Evolutionary conservation across 2,797 vertebrate genomes (phyloP).

Genomic region (Rhinogobio ventralis): DNA sequence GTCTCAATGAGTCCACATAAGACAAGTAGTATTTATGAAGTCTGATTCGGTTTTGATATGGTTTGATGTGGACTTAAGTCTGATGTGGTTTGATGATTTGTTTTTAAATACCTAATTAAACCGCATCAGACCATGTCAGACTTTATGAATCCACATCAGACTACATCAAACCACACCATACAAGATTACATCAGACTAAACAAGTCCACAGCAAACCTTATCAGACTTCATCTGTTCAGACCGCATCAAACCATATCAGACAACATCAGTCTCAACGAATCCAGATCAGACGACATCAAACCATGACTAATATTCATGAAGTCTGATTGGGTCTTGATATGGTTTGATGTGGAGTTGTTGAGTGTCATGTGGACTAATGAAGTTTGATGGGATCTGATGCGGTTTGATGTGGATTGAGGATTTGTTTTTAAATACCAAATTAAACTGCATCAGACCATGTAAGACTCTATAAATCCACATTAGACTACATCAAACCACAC

Average conservation of each 20-base stretch:
- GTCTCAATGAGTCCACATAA: not conserved
- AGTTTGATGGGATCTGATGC: not conserved
- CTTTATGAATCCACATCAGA: not conserved
- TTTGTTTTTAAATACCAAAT: not conserved
- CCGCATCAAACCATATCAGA: not conserved
- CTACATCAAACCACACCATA: too few species aligned
- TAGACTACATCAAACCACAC: not conserved
- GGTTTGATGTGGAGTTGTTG: too few species aligned
- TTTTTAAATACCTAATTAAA: not conserved
- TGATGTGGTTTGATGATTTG: not conserved
- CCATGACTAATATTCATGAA: not conserved
- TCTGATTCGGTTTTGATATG: not conserved
- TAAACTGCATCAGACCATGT: not conserved
- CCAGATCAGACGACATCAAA: not conserved
- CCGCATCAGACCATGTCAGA: not conserved
- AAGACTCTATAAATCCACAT: not conserved
- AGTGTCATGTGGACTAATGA: too few species aligned
- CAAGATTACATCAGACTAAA: not conserved
- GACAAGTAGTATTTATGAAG: not conserved
- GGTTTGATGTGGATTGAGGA: not conserved
- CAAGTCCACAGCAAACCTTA: not conserved
- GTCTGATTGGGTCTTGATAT: not conserved
- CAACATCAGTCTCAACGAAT: not conserved
- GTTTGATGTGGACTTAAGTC: not conserved
- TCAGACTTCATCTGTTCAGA: not conserved